Conservation (phyloP, 2,888 invertebrate species). For the Matsumyia berberina region DNA sequence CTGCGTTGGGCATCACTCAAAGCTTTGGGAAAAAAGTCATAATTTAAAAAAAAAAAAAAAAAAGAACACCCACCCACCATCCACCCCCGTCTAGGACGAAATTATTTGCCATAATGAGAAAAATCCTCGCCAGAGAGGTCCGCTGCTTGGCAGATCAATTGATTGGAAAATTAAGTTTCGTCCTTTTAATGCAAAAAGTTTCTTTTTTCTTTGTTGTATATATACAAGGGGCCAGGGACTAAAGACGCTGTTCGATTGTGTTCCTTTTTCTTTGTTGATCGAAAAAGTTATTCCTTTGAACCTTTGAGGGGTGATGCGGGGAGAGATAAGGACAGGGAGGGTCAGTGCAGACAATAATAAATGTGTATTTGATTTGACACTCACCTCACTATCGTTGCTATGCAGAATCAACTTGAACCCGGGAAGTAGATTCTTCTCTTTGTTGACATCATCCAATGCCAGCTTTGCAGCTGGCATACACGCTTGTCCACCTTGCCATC, state of each 20-base stretch:
- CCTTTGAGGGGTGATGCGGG: not conserved
- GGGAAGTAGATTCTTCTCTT: constrained; percentile 92
- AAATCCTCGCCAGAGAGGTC: not conserved
- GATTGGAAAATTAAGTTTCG: constrained; percentile 44
- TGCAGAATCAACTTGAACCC: constrained; percentile 96
- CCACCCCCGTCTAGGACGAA: not conserved
- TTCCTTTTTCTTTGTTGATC: constrained; percentile 20
- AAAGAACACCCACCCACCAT: not conserved
- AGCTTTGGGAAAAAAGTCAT: not conserved
- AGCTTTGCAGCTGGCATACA: constrained; percentile 99
- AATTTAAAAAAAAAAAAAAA: constrained; percentile 1
- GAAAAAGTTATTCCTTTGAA: constrained; percentile 46
- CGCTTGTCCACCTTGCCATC: constrained; percentile 99
- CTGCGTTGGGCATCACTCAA: no score
- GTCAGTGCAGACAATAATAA: no score
- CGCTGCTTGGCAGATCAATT: constrained; percentile 22
- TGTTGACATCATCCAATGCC: constrained; percentile 98
- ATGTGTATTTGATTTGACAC: no score
- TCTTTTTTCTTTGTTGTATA: not conserved
- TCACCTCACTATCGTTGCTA: constrained; percentile 98
- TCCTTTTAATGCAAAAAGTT: constrained; percentile 23
- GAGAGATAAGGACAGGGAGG: no score
- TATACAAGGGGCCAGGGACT: constrained; percentile 4
- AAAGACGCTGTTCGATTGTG: constrained; percentile 27
- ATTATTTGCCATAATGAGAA: not conserved